Conservation (phyloP, 2,797 vertebrate species). For the Pagetopsis macropterus region DNA sequence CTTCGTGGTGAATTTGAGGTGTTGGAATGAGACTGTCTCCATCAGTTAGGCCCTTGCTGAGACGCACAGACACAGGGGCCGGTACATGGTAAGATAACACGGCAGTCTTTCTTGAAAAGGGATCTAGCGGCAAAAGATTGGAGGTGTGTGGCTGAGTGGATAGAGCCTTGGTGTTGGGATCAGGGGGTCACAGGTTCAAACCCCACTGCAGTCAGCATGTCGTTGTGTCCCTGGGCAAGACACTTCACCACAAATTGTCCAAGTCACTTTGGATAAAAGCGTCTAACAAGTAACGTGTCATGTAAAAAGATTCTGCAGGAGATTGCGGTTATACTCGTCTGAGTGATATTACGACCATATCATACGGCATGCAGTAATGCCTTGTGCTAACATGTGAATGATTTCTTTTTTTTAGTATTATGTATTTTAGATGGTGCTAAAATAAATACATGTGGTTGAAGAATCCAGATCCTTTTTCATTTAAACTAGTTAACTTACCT, state of each 20-base stretch:
- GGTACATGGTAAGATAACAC: slow-evolving; percentile 17
- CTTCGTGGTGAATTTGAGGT: slow-evolving; percentile 55
- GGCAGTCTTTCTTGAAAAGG: too few relatives aligned
- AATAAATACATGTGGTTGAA: not conserved
- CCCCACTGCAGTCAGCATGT: too few relatives aligned
- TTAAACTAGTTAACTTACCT: not conserved
- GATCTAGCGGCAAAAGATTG: too few relatives aligned
- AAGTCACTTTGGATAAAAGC: too few relatives aligned
- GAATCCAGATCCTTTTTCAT: slow-evolving; percentile 1
- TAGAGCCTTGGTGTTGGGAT: too few relatives aligned
- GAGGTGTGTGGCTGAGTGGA: too few relatives aligned
- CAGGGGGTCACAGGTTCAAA: too few relatives aligned
- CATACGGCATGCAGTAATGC: slow-evolving; percentile 39
- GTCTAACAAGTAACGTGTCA: too few relatives aligned
- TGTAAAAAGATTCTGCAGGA: not conserved
- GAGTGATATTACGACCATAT: slow-evolving; percentile 1
- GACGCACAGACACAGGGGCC: slow-evolving; percentile 18
- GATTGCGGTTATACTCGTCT: slow-evolving; percentile 31
- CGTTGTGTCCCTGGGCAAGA: too few relatives aligned
- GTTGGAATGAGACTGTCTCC: slow-evolving; percentile 40
- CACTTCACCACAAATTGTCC: too few relatives aligned
- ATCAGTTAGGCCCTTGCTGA: slow-evolving; percentile 39
- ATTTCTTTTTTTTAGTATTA: not conserved
- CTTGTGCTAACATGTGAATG: slow-evolving; percentile 1
- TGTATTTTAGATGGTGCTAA: not conserved